Evolutionary conservation across 2,113 vertebrate species (phyloP).

Genomic region (Malurus cyaneus): DNA sequence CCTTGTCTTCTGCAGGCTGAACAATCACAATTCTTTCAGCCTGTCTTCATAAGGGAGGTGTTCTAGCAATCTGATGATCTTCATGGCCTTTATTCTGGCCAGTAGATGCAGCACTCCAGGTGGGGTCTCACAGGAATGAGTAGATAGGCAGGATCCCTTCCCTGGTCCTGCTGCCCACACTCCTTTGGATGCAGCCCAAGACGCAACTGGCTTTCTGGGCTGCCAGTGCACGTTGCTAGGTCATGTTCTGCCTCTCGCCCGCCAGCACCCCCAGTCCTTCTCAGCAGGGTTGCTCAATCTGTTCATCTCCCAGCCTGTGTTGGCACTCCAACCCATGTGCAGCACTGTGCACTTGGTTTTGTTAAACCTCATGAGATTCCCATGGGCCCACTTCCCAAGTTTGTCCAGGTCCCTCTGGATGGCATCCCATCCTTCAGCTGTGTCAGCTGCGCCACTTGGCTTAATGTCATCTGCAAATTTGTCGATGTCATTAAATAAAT

Average conservation of each 20-base stretch:
- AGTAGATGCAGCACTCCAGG: rapidly evolving
- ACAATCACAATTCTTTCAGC: not conserved
- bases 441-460: not conserved
- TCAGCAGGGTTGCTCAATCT: not conserved
- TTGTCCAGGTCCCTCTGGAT: not conserved
- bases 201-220: not conserved
- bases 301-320: not conserved
- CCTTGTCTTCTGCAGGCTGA: not conserved
- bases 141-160: not conserved
- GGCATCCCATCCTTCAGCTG: not conserved
- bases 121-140: not conserved
- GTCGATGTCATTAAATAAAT: not conserved
- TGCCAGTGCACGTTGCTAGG: not conserved
- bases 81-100: not conserved
- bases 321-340: not conserved
- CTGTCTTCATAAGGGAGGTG: not conserved
- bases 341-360: not conserved
- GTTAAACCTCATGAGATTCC: not conserved
- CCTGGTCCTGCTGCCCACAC: rapidly evolving
- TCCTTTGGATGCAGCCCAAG: not conserved
- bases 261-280: not conserved
- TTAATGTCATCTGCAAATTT: not conserved
- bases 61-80: not conserved
- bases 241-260: not conserved
- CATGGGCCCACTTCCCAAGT: not conserved